A percentile compares a stretch with the other conserved stretches of the same genome.
phyloP scores from a whole-genome alignment of 2,797 vertebrate species.

The Diglossa cyanea region DNA sequence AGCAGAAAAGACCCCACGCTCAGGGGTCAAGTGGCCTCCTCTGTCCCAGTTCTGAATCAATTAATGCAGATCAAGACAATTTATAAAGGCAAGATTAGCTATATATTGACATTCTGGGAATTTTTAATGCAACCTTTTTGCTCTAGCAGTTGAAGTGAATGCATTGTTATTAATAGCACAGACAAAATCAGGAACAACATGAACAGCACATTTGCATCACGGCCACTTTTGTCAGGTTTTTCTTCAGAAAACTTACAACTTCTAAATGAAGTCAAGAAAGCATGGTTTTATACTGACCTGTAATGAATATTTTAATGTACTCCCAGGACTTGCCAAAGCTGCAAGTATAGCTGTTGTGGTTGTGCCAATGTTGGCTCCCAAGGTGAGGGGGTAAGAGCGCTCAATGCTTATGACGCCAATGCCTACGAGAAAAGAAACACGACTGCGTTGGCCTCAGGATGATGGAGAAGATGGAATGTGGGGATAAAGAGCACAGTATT shows the following conservation, averaged over 20 bases:
- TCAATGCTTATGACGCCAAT: constrained; percentile 94
- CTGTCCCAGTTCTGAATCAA: neutral
- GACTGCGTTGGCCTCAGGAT: neutral
- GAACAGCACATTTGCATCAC: neutral
- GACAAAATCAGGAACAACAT: neutral
- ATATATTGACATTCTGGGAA: neutral
- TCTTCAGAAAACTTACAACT: neutral
- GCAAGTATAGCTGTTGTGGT: constrained; percentile 95
- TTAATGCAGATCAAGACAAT: neutral
- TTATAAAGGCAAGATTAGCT: neutral
- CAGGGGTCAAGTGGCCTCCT: neutral
- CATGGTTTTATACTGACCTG: constrained; percentile 80
- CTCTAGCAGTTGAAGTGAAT: neutral
- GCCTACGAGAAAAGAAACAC: constrained; percentile 72
- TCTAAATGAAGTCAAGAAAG: neutral
- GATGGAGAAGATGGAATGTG: neutral
- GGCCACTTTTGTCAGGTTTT: neutral
- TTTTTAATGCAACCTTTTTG: neutral
- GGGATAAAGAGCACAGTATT: neutral
- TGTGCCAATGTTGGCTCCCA: constrained; percentile 95
- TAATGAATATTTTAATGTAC: constrained; percentile 81
- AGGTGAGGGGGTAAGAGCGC: constrained; percentile 90
- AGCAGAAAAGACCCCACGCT: neutral
- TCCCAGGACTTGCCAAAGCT: constrained; percentile 89
- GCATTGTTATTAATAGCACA: neutral